phyloP scores from a whole-genome alignment of 2,888 invertebrate genomes.

The Eupeodes latifasciatus region DNA sequence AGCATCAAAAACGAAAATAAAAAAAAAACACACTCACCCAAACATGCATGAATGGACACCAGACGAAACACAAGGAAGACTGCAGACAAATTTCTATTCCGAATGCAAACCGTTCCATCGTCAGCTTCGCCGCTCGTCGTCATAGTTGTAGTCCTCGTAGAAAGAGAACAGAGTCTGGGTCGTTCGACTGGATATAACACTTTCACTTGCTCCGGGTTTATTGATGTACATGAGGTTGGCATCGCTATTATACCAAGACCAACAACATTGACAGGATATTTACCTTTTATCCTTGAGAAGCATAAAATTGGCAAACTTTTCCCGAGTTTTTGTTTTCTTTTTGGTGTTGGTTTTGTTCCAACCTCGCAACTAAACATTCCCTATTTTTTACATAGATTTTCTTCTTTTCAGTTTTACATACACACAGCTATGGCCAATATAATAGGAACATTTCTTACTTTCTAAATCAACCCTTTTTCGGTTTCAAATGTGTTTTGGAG shows the following conservation, averaged over 20 bases:
- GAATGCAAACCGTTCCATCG: constrained; percentile 13
- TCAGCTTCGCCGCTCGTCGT: neutral
- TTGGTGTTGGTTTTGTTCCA: neutral
- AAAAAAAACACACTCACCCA: neutral
- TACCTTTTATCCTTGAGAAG: constrained; percentile 32
- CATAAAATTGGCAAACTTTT: constrained; percentile 50
- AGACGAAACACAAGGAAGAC: constrained; percentile 7
- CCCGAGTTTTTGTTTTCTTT: neutral
- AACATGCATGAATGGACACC: neutral
- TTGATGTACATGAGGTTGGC: constrained; percentile 56
- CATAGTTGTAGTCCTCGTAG: too few relatives aligned
- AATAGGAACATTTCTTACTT: too few relatives aligned
- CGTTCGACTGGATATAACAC: constrained; percentile 75
- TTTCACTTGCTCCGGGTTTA: constrained; percentile 69
- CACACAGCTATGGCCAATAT: neutral
- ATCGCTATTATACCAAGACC: neutral
- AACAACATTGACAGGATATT: constrained; percentile 42
- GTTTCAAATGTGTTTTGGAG: too few relatives aligned
- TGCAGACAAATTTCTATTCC: constrained; percentile 68
- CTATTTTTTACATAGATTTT: neutral
- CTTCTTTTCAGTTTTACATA: neutral
- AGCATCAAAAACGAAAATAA: neutral
- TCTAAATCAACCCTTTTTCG: too few relatives aligned
- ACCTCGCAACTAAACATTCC: constrained; percentile 1
- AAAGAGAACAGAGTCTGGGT: constrained; percentile 55